Conservation (phyloP, 2,888 invertebrate species). For the Caenorhabditis macrosperma region DNA sequence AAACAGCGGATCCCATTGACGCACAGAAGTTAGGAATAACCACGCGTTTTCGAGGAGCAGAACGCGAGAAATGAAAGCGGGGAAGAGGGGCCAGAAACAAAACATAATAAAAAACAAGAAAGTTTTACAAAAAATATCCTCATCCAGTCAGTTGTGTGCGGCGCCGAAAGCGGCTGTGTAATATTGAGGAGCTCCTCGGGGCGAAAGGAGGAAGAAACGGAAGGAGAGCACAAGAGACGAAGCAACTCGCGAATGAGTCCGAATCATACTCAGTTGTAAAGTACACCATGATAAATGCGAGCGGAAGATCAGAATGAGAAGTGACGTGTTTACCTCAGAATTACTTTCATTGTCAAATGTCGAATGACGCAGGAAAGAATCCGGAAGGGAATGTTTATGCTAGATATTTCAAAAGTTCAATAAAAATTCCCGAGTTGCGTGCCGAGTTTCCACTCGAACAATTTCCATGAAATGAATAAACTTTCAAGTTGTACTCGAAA, state of each 20-base stretch:
- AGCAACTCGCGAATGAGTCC: conserved; percentile 20
- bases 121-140: conserved; percentile 39
- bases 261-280: conserved; percentile 23
- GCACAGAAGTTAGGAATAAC: not conserved
- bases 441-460: conserved; percentile 11
- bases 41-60: not conserved
- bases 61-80: conserved; percentile 11
- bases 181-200: conserved; percentile 18
- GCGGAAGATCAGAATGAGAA: not conserved
- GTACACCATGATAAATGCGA: conserved; percentile 3
- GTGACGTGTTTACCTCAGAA: not conserved
- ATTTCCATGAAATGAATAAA: not conserved
- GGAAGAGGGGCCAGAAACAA: conserved; percentile 13
- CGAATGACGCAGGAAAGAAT: too few relatives aligned
- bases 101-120: conserved; percentile 38
- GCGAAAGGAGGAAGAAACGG: conserved; percentile 18
- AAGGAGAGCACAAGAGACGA: not conserved
- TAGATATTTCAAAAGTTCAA: too few relatives aligned
- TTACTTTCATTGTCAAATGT: too few relatives aligned
- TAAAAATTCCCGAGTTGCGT: too few relatives aligned
- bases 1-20: conserved; percentile 37
- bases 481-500: conserved; percentile 23
- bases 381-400: too few relatives aligned
- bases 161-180: conserved; percentile 36
- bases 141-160: conserved; percentile 44